These are phyloP conservation scores for Ophthalmolycus amberensis DNA, from an alignment of 2,113 vertebrate species.

Conservation along the genomic window DNA sequence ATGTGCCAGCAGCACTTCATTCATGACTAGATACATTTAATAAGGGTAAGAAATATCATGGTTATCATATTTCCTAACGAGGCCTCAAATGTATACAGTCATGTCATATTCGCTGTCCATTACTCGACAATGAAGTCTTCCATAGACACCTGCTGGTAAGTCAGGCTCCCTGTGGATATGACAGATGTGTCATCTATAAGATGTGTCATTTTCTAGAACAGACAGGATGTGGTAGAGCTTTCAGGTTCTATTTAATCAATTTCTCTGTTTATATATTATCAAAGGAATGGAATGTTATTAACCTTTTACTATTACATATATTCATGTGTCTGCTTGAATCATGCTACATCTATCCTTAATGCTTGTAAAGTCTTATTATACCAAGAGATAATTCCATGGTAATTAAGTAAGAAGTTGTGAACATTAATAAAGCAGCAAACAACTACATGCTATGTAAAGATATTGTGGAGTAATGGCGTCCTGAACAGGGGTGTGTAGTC, in stretches of 20 bases:
- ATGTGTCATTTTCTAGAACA: conserved; percentile 15
- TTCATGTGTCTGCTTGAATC: neutral
- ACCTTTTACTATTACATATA: neutral
- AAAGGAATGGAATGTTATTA: conserved; percentile 6
- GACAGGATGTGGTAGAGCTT: conserved; percentile 1
- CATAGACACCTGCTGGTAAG: neutral
- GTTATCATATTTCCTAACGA: conserved; percentile 53
- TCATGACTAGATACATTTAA: conserved; percentile 31
- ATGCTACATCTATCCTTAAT: conserved; percentile 1
- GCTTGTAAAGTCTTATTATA: neutral
- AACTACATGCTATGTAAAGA: neutral
- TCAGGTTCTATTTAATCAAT: conserved; percentile 18
- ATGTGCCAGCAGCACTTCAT: conserved; percentile 46
- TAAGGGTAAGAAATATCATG: conserved; percentile 33
- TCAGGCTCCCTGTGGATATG: conserved; percentile 8
- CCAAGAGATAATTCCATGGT: neutral
- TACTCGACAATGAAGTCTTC: conserved; percentile 22
- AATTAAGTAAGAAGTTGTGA: conserved; percentile 7
- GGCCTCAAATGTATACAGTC: conserved; percentile 10
- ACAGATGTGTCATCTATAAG: conserved; percentile 4
- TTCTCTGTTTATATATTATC: conserved; percentile 6
- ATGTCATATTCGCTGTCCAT: conserved; percentile 18
- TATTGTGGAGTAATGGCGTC: neutral
- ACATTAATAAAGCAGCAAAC: neutral
- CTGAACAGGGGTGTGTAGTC: neutral